Percentiles rank a stretch among this genome's conserved stretches.
phyloP scores from a whole-genome alignment of 1,140 invertebrate genomes.

The Mizuhopecten yessoensis region DNA sequence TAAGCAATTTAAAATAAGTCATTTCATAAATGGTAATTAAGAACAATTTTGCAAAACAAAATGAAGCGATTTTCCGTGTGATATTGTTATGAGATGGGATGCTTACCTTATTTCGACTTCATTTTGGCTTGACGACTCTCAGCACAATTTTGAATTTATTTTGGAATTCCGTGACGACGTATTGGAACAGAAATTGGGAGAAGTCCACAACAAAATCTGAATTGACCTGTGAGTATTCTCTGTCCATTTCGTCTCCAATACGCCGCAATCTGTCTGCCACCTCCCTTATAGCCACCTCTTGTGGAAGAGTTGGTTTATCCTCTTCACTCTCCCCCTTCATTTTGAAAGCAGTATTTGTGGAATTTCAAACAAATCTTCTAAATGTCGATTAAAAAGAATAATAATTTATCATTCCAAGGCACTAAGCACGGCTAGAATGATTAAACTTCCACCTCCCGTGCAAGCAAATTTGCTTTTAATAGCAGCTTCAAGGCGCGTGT shows the following conservation, averaged over 20 bases:
- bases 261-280: neutral
- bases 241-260: conserved; percentile 14
- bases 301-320: neutral
- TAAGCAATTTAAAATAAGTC: no score
- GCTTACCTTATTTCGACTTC: neutral
- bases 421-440: conserved; percentile 32
- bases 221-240: conserved; percentile 24
- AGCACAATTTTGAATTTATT: neutral
- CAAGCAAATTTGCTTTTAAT: conserved; percentile 29
- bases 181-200: neutral
- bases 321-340: conserved; percentile 13
- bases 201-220: neutral
- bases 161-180: conserved; percentile 5
- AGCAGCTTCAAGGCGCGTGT: neutral
- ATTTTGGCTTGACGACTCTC: neutral
- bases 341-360: neutral
- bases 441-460: conserved; percentile 8
- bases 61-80: neutral
- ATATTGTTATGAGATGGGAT: neutral
- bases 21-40: no score
- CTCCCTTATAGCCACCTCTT: neutral
- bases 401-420: neutral
- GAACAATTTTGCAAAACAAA: no score
- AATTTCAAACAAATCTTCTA: neutral
- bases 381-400: neutral